phyloP scores from a whole-genome alignment of 2,888 invertebrate species.

The Theodoxus fluviatilis region DNA sequence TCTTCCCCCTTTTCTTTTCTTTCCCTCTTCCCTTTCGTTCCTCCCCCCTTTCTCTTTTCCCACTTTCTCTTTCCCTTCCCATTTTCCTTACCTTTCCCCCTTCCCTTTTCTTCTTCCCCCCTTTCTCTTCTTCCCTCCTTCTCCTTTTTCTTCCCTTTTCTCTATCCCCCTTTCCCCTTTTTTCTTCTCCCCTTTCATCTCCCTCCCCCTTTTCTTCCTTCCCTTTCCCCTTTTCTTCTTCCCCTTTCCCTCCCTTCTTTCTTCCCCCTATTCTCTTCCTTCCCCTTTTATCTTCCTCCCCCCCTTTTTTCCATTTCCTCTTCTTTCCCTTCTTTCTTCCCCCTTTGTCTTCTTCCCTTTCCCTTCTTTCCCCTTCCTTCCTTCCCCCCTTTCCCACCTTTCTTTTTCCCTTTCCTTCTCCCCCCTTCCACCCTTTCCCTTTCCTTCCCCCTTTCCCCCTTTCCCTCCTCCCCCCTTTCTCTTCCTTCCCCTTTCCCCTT shows the following conservation, averaged over 20 bases:
- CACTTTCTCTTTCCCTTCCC: neutral
- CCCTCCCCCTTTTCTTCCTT: too few relatives aligned
- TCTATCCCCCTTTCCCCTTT: neutral
- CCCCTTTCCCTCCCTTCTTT: too few relatives aligned
- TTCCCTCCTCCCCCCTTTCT: slow-evolving; percentile 19
- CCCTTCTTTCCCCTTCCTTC: too few relatives aligned
- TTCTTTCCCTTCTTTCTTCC: too few relatives aligned
- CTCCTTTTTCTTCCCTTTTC: neutral
- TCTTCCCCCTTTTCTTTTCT: neutral
- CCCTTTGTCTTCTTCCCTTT: too few relatives aligned
- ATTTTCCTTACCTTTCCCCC: neutral
- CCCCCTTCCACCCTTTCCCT: neutral
- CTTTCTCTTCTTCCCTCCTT: neutral
- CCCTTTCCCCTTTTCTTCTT: too few relatives aligned
- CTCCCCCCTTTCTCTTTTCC: neutral
- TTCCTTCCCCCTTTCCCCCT: slow-evolving; percentile 7
- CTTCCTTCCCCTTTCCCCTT: neutral
- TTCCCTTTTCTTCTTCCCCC: neutral
- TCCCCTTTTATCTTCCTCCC: too few relatives aligned
- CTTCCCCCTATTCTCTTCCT: too few relatives aligned
- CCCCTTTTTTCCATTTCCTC: too few relatives aligned
- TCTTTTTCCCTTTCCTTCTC: neutral
- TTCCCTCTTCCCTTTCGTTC: neutral
- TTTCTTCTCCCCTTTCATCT: too few relatives aligned
- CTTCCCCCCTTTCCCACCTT: too few relatives aligned